Base-by-base conservation (phyloP, 2,888 invertebrate species). In the Scaptomyza polygonia region DNA sequence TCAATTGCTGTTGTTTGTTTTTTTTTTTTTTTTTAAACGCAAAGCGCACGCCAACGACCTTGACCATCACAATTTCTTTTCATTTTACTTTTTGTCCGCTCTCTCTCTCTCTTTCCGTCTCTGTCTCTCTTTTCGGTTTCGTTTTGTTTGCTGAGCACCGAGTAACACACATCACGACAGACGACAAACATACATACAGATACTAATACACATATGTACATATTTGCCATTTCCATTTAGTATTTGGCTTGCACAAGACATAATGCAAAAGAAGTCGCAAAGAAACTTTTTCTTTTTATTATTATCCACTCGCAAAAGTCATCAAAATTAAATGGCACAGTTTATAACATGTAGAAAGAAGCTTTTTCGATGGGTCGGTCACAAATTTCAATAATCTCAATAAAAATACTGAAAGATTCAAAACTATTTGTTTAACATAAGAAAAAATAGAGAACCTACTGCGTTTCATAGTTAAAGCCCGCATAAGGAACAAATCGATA, bases 51-150 rank as follows among this genome's bases (percentile, higher is more conserved):
- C 84, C 79, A 87, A 85, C 89, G 89, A 88, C 88, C 88, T 88
- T 88, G 88, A 89, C 88, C 88, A 88, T 89, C 88, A 88, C 88
- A 88, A 88, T 88, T 88, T 85, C 73, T 84, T 88, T 89, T 85
- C 79, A 83, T 84, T 82, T 87, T 82, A 75, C 81, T 80, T 85
- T 72, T 80, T 62, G 55, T 58, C 52, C 53, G 30, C 61, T 72
- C 65, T 27, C 68, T 64, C 61, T 72, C 65, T 27, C 68, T 64
- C 65, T 51, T 30, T 30, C 51, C 25, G 5, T 30, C 44, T 18
- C 63, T 51, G 48, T 36, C 52, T 48, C 44, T 44, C 27, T 44
- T 52, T 12, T 36, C 36, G 14, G 7, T 36, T 40, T 29, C 52
- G 44, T 53, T 49, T 62, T 69, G 40, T 40, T 57, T 55, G 58